Percentiles rank a stretch among this genome's conserved stretches.
Evolutionary conservation across 1,140 invertebrate genomes (phyloP).

Genomic region (Panagrolaimus sp.): DNA sequence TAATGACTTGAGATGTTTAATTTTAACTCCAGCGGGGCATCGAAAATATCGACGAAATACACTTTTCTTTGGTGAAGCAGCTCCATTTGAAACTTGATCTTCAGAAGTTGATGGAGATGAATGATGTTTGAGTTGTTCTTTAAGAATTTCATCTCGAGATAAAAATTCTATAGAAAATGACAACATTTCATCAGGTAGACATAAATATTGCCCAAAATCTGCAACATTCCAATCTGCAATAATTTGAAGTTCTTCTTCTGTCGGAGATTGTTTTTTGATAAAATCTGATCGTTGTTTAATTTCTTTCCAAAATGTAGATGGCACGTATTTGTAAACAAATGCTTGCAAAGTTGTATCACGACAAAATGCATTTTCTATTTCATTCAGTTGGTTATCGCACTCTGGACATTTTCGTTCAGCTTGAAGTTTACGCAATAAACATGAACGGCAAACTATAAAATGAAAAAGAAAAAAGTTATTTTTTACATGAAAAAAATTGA

Average conservation of each 20-base stretch:
- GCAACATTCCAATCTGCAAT: background rate
- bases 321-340: background rate
- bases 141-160: background rate
- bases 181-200: background rate
- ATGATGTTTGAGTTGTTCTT: background rate
- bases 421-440: conserved; percentile 3
- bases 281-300: conserved; percentile 1
- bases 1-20: background rate
- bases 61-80: no score
- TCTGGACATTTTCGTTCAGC: background rate
- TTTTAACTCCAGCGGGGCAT: background rate
- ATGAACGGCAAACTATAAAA: conserved; percentile 9
- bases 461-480: no score
- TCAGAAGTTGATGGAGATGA: no score
- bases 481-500: background rate
- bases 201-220: background rate
- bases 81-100: no score
- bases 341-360: background rate
- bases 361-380: background rate
- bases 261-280: background rate
- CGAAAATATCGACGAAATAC: background rate
- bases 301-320: background rate
- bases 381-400: background rate
- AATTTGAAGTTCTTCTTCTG: background rate
- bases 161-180: background rate